Percentiles rank a stretch among this genome's conserved stretches.
Conservation (phyloP, 2,113 vertebrate genomes). For the Trogon melanurus region DNA sequence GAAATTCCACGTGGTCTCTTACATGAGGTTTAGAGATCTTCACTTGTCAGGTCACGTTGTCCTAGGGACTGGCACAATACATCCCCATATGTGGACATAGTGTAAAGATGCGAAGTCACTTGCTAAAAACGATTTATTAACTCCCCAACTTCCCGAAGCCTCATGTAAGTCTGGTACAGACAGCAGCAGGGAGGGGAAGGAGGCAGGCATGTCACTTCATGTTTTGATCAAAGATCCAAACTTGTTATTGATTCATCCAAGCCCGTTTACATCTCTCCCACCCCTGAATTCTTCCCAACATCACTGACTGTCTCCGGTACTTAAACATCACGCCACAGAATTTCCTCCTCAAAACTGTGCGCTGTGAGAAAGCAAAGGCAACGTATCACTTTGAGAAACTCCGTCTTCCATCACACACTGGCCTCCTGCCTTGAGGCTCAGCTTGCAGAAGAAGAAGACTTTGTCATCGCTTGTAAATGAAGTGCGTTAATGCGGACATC, state of each 20-base stretch:
- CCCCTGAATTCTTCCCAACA: constrained; percentile 24
- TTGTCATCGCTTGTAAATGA: constrained; percentile 13
- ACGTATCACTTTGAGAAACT: neutral
- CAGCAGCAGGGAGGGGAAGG: neutral
- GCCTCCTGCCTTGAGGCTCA: constrained; percentile 27
- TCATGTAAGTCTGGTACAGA: neutral
- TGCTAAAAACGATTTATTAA: neutral
- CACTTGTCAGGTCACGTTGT: neutral
- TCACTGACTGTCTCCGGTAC: neutral
- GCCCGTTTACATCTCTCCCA: neutral
- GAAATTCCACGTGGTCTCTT: neutral
- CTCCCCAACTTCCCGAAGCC: neutral
- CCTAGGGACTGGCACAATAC: neutral
- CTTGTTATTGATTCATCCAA: constrained; percentile 41
- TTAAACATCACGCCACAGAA: constrained; percentile 9
- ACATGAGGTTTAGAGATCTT: neutral
- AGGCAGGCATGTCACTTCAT: constrained; percentile 15
- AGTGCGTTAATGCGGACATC: neutral
- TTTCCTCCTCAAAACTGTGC: neutral
- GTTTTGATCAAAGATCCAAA: constrained; percentile 31
- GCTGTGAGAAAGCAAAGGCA: constrained; percentile 19
- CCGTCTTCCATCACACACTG: neutral
- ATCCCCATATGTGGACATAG: neutral
- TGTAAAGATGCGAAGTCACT: neutral
- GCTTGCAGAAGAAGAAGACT: constrained; percentile 33